phyloP scores from a whole-genome alignment of 2,888 invertebrate species.

The Noctua fimbriata region DNA sequence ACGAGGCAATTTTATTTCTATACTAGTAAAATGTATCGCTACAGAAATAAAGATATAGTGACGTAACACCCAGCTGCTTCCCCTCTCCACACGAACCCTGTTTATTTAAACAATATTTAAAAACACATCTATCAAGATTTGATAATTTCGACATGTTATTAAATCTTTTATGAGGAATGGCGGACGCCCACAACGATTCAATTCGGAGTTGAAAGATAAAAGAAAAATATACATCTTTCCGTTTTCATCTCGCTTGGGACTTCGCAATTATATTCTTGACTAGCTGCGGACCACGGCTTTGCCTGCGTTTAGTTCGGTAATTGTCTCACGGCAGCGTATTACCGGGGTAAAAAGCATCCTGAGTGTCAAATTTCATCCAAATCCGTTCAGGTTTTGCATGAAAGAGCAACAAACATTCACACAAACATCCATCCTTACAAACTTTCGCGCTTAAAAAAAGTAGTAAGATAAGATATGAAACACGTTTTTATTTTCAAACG shows the following conservation, averaged over 20 bases:
- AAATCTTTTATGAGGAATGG: conserved; percentile 36
- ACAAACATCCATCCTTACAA: background rate
- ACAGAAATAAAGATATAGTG: conserved; percentile 2
- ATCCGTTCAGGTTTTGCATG: background rate
- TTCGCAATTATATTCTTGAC: conserved; percentile 25
- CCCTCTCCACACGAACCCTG: conserved; percentile 19
- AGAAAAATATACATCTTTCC: conserved; percentile 40
- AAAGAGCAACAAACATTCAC: background rate
- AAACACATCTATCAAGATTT: conserved; percentile 54
- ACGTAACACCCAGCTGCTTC: conserved; percentile 38
- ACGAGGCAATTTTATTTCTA: background rate
- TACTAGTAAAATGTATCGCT: too few relatives aligned
- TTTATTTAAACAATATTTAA: conserved; percentile 57
- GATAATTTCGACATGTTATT: conserved; percentile 51
- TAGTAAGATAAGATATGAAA: background rate
- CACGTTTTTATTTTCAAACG: conserved; percentile 1
- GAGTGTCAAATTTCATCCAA: background rate
- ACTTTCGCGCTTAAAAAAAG: background rate
- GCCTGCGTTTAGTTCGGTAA: background rate
- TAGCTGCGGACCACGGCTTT: background rate
- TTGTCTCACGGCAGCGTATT: background rate
- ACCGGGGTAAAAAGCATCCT: too few relatives aligned
- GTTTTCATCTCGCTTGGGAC: conserved; percentile 15
- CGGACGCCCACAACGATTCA: conserved; percentile 39
- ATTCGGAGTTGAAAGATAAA: conserved; percentile 35